phyloP scores from a whole-genome alignment of 1,140 invertebrate species.

The Liolophura sinensis region DNA sequence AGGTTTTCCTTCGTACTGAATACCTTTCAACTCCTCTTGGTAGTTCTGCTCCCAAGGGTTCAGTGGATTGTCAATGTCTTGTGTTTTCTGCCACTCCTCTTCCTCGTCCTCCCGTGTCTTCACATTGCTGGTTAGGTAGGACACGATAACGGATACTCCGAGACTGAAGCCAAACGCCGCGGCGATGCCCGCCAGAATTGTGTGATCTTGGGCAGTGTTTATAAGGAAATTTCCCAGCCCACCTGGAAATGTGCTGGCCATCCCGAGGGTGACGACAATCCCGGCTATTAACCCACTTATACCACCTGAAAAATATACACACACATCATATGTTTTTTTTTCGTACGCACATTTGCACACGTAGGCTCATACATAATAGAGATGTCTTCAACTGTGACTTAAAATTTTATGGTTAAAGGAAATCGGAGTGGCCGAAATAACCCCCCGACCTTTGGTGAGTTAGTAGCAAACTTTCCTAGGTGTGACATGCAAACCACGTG shows the following conservation, averaged over 20 bases:
- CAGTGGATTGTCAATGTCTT: conserved; percentile 60
- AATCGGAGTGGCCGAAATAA: too few relatives aligned
- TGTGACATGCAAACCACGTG: too few relatives aligned
- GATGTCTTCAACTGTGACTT: too few relatives aligned
- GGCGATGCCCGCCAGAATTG: conserved; percentile 56
- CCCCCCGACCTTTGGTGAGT: too few relatives aligned
- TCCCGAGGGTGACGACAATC: conserved; percentile 45
- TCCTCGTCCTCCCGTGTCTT: conserved; percentile 34
- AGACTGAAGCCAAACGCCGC: conserved; percentile 52
- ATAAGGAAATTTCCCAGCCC: conserved; percentile 52
- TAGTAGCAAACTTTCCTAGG: too few relatives aligned
- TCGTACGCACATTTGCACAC: too few relatives aligned
- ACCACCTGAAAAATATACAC: conserved; percentile 38
- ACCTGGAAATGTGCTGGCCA: conserved; percentile 49
- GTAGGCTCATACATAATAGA: too few relatives aligned
- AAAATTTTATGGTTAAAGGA: too few relatives aligned
- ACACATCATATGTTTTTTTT: too few relatives aligned
- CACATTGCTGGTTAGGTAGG: conserved; percentile 45
- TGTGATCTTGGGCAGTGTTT: conserved; percentile 55
- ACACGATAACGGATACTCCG: conserved; percentile 48
- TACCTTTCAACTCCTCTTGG: conserved; percentile 46
- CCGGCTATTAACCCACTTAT: conserved; percentile 52
- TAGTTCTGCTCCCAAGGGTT: conserved; percentile 59
- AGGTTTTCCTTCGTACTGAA: conserved; percentile 47
- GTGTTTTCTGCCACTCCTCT: conserved; percentile 58